Percentiles rank a stretch among this genome's conserved stretches.
Conservation (phyloP, 2,888 invertebrate species). For the Acrobeloides nanus region DNA sequence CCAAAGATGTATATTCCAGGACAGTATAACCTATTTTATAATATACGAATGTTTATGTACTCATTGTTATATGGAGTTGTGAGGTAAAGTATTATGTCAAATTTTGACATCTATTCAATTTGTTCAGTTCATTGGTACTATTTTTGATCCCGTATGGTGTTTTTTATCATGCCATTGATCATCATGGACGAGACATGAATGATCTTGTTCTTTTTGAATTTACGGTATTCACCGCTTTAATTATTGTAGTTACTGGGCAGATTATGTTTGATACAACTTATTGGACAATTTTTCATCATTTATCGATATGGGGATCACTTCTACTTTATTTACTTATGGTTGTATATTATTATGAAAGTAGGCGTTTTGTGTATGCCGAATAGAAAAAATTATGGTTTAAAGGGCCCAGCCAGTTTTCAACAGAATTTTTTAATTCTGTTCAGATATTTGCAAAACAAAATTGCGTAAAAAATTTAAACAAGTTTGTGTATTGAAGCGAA, state of each 20-base stretch:
- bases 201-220: constrained; percentile 91
- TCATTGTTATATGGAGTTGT: constrained; percentile 91
- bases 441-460: no score
- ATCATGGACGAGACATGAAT: constrained; percentile 73
- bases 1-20: constrained; percentile 93
- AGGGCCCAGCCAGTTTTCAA: no score
- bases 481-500: no score
- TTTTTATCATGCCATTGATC: constrained; percentile 27
- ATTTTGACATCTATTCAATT: no score
- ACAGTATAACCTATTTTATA: constrained; percentile 83
- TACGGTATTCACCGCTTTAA: constrained; percentile 87
- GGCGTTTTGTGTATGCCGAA: constrained; percentile 22
- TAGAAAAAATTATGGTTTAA: background rate
- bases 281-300: constrained; percentile 94
- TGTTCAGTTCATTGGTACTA: constrained; percentile 74
- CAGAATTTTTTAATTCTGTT: no score
- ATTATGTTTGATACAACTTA: constrained; percentile 93
- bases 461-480: no score
- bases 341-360: constrained; percentile 74
- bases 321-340: constrained; percentile 87
- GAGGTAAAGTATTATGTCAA: no score
- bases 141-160: constrained; percentile 81
- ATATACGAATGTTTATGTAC: constrained; percentile 78
- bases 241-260: constrained; percentile 90
- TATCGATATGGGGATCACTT: constrained; percentile 93